Percentiles rank a stretch among this genome's conserved stretches.
These are phyloP conservation scores for Gandaritis pyraliata DNA, from an alignment of 2,888 invertebrate genomes.

Conservation along the genomic window DNA sequence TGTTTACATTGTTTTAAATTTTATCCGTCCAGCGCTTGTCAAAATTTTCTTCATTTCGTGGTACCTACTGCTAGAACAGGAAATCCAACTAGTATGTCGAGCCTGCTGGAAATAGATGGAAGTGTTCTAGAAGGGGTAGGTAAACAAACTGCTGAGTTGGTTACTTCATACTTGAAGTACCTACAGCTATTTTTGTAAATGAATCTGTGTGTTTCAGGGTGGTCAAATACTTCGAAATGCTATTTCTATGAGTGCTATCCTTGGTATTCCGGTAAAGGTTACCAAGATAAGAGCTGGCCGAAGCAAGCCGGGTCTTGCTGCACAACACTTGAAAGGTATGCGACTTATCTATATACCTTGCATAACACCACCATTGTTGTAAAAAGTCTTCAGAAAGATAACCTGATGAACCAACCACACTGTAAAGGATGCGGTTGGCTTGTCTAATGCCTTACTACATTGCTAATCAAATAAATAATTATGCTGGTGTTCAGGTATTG, in stretches of 20 bases:
- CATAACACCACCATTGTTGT: not conserved
- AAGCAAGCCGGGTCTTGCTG: conserved; percentile 91
- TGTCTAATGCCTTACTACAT: too few relatives aligned
- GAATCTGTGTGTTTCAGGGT: conserved; percentile 84
- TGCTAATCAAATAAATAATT: too few relatives aligned
- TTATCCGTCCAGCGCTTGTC: too few relatives aligned
- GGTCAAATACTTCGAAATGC: conserved; percentile 95
- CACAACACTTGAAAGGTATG: conserved; percentile 92
- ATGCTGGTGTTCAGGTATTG: conserved; percentile 81
- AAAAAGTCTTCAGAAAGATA: too few relatives aligned
- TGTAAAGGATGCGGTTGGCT: too few relatives aligned
- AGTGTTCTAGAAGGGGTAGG: conserved; percentile 91
- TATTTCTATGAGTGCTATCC: conserved; percentile 90
- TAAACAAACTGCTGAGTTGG: conserved; percentile 29
- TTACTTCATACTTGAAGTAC: not conserved
- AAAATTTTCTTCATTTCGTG: too few relatives aligned
- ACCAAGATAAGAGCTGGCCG: conserved; percentile 92
- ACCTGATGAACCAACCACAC: too few relatives aligned
- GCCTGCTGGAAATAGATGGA: conserved; percentile 88
- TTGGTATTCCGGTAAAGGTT: conserved; percentile 88
- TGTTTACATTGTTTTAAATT: too few relatives aligned
- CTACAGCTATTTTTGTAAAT: not conserved
- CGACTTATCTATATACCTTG: not conserved
- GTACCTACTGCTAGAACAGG: not conserved
- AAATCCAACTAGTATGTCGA: conserved; percentile 41